A percentile compares a stretch with the other conserved stretches of the same genome.
Evolutionary conservation across 2,113 vertebrate genomes (phyloP).

Genomic region (Ibidorhyncha struthersii): DNA sequence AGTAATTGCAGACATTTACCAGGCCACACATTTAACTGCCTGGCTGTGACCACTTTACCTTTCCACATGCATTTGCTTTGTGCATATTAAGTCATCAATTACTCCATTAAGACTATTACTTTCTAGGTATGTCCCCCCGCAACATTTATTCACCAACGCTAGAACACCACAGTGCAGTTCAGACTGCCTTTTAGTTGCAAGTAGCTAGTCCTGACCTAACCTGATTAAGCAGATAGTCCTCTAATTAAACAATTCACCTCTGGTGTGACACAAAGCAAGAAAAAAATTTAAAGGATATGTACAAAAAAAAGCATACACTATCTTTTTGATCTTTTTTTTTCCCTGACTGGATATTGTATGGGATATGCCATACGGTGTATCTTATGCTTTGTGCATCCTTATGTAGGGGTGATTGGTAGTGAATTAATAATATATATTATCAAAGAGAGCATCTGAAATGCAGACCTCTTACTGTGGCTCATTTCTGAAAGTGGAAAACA

Average conservation of each 20-base stretch:
- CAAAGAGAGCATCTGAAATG: neutral
- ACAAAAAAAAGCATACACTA: neutral
- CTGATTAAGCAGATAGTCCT: neutral
- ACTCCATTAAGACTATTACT: neutral
- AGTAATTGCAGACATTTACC: neutral
- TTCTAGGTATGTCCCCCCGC: neutral
- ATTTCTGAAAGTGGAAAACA: neutral
- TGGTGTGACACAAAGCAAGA: neutral
- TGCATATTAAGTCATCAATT: neutral
- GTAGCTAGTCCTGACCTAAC: neutral
- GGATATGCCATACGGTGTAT: neutral
- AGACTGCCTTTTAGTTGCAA: neutral
- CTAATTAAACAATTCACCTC: neutral
- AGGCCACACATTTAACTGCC: neutral
- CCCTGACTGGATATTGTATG: neutral
- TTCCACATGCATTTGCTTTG: neutral
- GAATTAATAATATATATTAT: neutral
- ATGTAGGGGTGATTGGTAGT: neutral
- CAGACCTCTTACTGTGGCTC: neutral
- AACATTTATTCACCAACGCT: neutral
- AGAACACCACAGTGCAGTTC: neutral
- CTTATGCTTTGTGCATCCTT: neutral
- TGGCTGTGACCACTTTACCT: neutral
- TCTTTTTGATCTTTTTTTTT: neutral
- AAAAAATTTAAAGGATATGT: neutral